Conservation (phyloP, 1,140 invertebrate genomes). For the Ericerus pela region DNA sequence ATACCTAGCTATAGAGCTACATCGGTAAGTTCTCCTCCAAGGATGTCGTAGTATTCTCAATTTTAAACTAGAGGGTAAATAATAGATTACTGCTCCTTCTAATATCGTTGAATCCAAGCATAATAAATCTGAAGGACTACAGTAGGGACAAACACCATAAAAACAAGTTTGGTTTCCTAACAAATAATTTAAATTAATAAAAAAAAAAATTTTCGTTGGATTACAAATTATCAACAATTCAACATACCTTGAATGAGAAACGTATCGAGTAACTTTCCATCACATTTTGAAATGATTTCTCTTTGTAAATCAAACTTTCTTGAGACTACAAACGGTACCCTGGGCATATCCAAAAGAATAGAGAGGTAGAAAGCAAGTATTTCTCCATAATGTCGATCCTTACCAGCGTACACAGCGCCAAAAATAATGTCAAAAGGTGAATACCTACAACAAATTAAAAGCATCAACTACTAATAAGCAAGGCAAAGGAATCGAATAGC, state of each 20-base stretch:
- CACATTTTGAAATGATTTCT: no score
- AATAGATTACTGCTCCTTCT: slow-evolving; percentile 72
- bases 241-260: no score
- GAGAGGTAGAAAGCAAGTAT: slow-evolving; percentile 85
- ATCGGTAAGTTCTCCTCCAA: slow-evolving; percentile 76
- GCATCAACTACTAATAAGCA: background rate
- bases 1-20: slow-evolving; percentile 46
- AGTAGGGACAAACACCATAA: slow-evolving; percentile 81
- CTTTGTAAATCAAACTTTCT: slow-evolving; percentile 54
- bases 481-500: background rate
- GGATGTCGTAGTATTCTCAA: slow-evolving; percentile 55
- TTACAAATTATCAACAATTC: background rate
- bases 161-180: slow-evolving; percentile 47
- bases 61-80: slow-evolving; percentile 53
- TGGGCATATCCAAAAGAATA: slow-evolving; percentile 56
- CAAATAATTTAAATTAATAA: background rate
- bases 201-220: background rate
- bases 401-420: slow-evolving; percentile 70
- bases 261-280: no score
- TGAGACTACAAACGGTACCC: slow-evolving; percentile 63
- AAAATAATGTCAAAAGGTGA: slow-evolving; percentile 52
- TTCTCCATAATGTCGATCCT: slow-evolving; percentile 86
- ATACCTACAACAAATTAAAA: slow-evolving; percentile 39
- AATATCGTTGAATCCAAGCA: slow-evolving; percentile 54
- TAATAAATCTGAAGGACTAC: slow-evolving; percentile 60